These are phyloP conservation scores for Hemiscyllium ocellatum DNA, from an alignment of 2,113 vertebrate genomes.

Conservation along the genomic window DNA sequence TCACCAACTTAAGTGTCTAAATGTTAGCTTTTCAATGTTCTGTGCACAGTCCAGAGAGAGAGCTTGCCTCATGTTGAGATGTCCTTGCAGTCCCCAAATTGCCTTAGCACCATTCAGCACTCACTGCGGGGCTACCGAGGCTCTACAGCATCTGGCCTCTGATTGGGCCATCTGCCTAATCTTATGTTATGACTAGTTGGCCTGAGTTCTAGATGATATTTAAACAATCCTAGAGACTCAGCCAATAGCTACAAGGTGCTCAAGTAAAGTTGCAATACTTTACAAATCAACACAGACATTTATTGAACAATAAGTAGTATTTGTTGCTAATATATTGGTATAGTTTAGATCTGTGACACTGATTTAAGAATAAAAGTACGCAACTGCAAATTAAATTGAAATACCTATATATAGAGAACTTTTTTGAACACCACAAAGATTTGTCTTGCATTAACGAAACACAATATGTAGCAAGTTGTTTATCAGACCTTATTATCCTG, in stretches of 20 bases:
- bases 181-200: background rate
- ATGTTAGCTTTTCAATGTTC: no score
- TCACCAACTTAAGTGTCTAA: no score
- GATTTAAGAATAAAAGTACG: background rate
- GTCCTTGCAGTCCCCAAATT: no score
- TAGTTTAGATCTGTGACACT: background rate
- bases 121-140: no score
- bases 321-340: background rate
- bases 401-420: background rate
- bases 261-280: background rate
- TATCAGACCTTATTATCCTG: background rate
- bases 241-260: background rate
- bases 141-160: no score
- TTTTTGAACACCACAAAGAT: background rate
- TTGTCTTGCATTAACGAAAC: background rate
- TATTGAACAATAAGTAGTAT: background rate
- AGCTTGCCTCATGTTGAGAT: no score
- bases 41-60: no score
- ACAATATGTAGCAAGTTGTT: background rate
- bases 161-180: no score
- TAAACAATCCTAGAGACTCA: background rate
- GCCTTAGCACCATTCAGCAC: no score
- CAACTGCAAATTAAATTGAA: background rate
- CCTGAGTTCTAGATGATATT: background rate
- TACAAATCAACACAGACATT: background rate